These are phyloP conservation scores for Altica lythri DNA, from an alignment of 2,888 invertebrate genomes.

Conservation along the genomic window DNA sequence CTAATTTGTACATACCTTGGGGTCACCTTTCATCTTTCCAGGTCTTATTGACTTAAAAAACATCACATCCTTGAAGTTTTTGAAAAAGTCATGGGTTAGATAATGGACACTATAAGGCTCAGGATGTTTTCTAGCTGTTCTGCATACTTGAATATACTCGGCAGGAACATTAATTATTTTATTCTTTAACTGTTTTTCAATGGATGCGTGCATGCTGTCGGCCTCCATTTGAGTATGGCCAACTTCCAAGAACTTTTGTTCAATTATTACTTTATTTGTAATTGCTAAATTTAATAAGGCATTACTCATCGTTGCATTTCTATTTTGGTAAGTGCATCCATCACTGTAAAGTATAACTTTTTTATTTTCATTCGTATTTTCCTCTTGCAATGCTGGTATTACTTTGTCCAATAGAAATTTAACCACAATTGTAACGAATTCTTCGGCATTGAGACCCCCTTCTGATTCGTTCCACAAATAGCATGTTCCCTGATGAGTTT, in stretches of 20 bases:
- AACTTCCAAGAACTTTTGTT: conserved; percentile 2
- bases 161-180: conserved; percentile 7
- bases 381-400: too few relatives aligned
- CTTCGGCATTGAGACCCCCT: conserved; percentile 16
- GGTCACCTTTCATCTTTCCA: neutral
- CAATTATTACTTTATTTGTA: conserved; percentile 1
- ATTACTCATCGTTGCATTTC: conserved; percentile 36
- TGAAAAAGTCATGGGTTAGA: conserved; percentile 2
- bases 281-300: conserved; percentile 8
- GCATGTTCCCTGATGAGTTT: conserved; percentile 11
- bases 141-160: conserved; percentile 3
- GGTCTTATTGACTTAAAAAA: conserved; percentile 1
- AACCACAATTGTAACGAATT: conserved; percentile 15
- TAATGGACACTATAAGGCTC: conserved; percentile 7
- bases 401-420: conserved; percentile 11
- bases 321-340: conserved; percentile 37
- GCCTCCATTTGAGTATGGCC: conserved; percentile 14
- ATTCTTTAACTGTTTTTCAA: conserved; percentile 2
- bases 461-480: conserved; percentile 18
- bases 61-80: conserved; percentile 8
- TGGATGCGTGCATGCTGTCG: conserved; percentile 13
- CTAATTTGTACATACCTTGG: too few relatives aligned
- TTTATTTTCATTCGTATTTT: neutral
- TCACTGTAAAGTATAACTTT: conserved; percentile 13
- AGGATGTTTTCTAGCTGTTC: conserved; percentile 4